Conservation (phyloP, 2,113 vertebrate genomes). For the Coreoperca whiteheadi region DNA sequence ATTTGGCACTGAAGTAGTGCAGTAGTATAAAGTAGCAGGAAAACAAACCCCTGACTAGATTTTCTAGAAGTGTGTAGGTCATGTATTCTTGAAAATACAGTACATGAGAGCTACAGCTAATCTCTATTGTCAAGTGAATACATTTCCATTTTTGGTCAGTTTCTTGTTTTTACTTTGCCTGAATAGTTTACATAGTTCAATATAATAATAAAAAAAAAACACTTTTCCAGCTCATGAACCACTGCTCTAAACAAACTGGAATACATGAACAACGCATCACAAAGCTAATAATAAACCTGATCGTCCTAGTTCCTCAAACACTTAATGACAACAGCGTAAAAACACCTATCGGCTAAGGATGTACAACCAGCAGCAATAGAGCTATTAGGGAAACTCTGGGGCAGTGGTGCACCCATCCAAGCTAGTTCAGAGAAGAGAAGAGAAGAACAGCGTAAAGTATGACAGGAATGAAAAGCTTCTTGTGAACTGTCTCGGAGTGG, state of each 20-base stretch:
- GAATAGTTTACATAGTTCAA: background rate
- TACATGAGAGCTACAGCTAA: background rate
- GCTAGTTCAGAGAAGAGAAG: slow-evolving; percentile 15
- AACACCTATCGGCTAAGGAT: background rate
- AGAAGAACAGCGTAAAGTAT: slow-evolving; percentile 48
- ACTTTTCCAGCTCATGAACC: background rate
- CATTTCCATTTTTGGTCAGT: slow-evolving; percentile 5
- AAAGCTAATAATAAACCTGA: slow-evolving; percentile 19
- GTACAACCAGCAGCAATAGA: background rate
- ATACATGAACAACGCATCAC: background rate
- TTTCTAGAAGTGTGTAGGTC: background rate
- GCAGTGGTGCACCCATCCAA: slow-evolving; percentile 4
- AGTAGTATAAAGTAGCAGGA: background rate
- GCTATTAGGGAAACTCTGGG: slow-evolving; percentile 1
- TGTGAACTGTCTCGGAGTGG: slow-evolving; percentile 55
- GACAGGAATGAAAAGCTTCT: slow-evolving; percentile 65
- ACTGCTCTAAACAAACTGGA: background rate
- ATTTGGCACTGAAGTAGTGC: background rate
- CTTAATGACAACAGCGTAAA: background rate
- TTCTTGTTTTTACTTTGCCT: background rate
- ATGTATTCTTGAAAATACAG: background rate
- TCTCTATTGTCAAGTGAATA: background rate
- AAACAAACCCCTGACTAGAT: background rate
- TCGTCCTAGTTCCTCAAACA: background rate
- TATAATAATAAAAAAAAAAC: background rate